Percentiles rank a stretch among this genome's conserved stretches.
Evolutionary conservation across 2,888 invertebrate species (phyloP).

Genomic region (Ectemnius lituratus): DNA sequence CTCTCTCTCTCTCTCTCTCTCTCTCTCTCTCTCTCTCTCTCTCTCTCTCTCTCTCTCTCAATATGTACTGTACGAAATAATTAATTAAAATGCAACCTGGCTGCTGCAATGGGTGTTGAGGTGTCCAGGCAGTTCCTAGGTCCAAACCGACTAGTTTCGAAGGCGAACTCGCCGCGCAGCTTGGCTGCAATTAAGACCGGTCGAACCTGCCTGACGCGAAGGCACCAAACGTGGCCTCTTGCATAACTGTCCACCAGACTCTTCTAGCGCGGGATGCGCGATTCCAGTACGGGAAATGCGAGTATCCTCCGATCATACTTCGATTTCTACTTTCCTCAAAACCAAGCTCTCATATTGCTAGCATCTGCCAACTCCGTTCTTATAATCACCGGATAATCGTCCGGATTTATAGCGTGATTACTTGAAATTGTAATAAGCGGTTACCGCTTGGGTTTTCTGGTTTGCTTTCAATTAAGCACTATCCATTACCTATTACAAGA

Average conservation of each 20-base stretch:
- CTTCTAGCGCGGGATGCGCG: conserved; percentile 57
- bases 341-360: too few relatives aligned
- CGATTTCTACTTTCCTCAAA: too few relatives aligned
- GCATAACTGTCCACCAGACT: conserved; percentile 52
- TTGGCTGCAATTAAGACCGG: conserved; percentile 68
- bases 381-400: too few relatives aligned
- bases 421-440: too few relatives aligned
- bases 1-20: neutral
- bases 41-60: neutral
- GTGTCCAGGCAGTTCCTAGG: conserved; percentile 32
- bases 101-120: neutral
- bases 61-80: conserved; percentile 41
- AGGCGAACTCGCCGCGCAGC: conserved; percentile 36
- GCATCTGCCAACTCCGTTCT: too few relatives aligned
- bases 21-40: neutral
- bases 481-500: too few relatives aligned
- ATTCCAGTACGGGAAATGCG: conserved; percentile 4
- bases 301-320: too few relatives aligned
- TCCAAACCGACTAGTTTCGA: conserved; percentile 55
- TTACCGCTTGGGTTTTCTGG: too few relatives aligned
- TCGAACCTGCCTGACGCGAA: conserved; percentile 63
- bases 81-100: conserved; percentile 43
- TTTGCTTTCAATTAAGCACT: too few relatives aligned
- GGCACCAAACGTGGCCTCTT: conserved; percentile 59
- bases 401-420: too few relatives aligned